Percentiles rank a stretch among this genome's conserved stretches.
Evolutionary conservation across 2,888 invertebrate species (phyloP).

Genomic region (Leucoptera coffeella): DNA sequence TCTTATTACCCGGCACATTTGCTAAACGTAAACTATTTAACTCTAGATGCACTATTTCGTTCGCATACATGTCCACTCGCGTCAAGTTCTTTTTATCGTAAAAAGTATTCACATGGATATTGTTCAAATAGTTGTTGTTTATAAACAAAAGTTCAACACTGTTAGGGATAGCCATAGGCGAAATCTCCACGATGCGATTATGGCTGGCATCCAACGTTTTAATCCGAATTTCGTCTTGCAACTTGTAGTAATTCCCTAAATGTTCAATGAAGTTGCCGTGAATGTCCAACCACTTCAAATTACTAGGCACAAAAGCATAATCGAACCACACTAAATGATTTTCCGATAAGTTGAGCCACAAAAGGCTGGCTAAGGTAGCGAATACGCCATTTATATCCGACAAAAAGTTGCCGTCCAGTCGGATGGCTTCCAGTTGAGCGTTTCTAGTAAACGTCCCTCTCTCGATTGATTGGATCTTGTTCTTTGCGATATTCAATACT

Average conservation of each 20-base stretch:
- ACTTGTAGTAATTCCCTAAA: conserved; percentile 81
- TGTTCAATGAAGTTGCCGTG: conserved; percentile 86
- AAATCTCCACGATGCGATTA: conserved; percentile 78
- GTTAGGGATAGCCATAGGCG: conserved; percentile 80
- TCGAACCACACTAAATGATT: conserved; percentile 92
- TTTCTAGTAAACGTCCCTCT: conserved; percentile 79
- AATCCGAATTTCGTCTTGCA: conserved; percentile 73
- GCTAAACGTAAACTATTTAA: conserved; percentile 73
- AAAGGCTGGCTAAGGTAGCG: conserved; percentile 73
- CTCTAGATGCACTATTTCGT: conserved; percentile 76
- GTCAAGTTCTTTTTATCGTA: conserved; percentile 77
- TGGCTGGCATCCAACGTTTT: conserved; percentile 86
- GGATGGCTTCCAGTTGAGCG: conserved; percentile 75
- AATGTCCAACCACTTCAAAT: conserved; percentile 85
- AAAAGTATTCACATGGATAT: conserved; percentile 80
- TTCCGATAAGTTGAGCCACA: conserved; percentile 85
- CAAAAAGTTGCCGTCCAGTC: conserved; percentile 82
- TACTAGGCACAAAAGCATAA: conserved; percentile 85
- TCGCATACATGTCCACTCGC: conserved; percentile 86
- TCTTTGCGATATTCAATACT: conserved; percentile 83
- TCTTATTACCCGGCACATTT: conserved; percentile 65
- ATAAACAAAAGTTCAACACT: conserved; percentile 83
- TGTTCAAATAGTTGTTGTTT: conserved; percentile 80
- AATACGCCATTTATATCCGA: conserved; percentile 88
- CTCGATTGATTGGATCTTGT: conserved; percentile 81